phyloP scores from a whole-genome alignment of 2,113 vertebrate species.

The Equus quagga region DNA sequence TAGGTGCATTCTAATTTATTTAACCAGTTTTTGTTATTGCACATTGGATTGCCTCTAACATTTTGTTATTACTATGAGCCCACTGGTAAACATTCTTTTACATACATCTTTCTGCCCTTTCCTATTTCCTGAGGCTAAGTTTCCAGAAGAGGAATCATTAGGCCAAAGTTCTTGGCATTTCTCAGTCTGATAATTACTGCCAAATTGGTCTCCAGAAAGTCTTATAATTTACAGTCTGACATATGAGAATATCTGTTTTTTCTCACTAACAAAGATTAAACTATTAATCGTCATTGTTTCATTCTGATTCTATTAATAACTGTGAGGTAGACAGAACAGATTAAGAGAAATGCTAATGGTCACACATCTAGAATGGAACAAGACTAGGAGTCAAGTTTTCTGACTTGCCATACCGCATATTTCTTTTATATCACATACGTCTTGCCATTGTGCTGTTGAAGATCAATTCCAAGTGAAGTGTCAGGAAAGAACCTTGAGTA shows the following conservation, averaged over 20 bases:
- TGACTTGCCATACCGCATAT: neutral
- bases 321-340: neutral
- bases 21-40: neutral
- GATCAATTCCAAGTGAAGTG: neutral
- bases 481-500: slow-evolving; percentile 46
- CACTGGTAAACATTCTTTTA: slow-evolving; percentile 20
- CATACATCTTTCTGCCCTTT: slow-evolving; percentile 42
- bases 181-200: slow-evolving; percentile 47
- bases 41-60: neutral
- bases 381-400: neutral
- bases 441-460: neutral
- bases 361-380: neutral
- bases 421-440: neutral
- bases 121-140: slow-evolving; percentile 31
- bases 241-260: neutral
- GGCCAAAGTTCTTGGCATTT: slow-evolving; percentile 39
- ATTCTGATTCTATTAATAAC: neutral
- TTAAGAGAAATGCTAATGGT: neutral
- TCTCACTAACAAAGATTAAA: neutral
- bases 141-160: slow-evolving; percentile 41
- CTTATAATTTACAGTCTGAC: neutral
- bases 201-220: slow-evolving; percentile 37
- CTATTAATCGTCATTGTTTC: slow-evolving; percentile 11
- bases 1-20: neutral
- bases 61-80: slow-evolving; percentile 14